phyloP scores from a whole-genome alignment of 2,113 vertebrate species.

The Sus scrofa region DNA sequence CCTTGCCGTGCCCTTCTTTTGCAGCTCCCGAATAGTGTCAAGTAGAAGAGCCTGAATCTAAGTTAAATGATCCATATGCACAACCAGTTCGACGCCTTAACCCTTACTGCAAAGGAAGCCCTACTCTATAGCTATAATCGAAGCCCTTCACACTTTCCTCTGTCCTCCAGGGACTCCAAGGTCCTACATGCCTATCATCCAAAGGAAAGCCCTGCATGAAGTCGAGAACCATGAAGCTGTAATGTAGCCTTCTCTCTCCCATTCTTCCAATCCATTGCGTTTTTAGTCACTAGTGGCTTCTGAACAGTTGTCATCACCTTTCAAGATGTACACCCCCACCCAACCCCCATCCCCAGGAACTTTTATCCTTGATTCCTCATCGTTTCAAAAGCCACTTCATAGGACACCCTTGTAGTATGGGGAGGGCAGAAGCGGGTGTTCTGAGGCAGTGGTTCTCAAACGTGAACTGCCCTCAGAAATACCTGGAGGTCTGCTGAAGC shows the following conservation, averaged over 20 bases:
- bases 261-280: background rate
- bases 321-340: background rate
- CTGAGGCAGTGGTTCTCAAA: background rate
- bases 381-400: background rate
- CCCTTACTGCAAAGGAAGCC: background rate
- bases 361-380: background rate
- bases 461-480: background rate
- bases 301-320: background rate
- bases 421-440: background rate
- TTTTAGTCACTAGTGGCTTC: background rate
- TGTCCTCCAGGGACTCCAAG: background rate
- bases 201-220: background rate
- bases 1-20: slow-evolving; percentile 18
- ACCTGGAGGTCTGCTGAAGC: background rate
- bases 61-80: slow-evolving; percentile 19
- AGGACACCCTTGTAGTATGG: rapidly evolving
- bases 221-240: background rate
- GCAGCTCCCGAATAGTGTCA: background rate
- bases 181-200: background rate
- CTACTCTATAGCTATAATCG: background rate
- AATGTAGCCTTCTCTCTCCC: background rate
- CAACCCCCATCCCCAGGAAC: background rate
- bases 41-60: slow-evolving; percentile 45
- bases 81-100: slow-evolving; percentile 25
- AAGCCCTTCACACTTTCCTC: background rate